Base-by-base conservation (phyloP, 2,113 vertebrate species). In the Microtus oregoni region DNA sequence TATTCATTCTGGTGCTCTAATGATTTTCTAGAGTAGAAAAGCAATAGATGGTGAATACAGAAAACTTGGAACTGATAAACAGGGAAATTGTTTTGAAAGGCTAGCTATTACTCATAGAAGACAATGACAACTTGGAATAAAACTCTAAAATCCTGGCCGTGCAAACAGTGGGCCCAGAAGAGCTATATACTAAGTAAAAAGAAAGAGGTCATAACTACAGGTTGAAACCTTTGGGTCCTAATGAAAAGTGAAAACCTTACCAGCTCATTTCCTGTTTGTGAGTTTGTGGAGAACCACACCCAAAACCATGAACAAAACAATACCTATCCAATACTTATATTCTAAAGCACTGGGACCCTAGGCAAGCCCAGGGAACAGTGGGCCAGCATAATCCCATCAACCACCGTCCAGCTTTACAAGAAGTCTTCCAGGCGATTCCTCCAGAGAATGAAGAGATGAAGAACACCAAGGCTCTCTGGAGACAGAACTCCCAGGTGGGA, bases 111-210 rank as follows among this genome's bases (percentile, higher is more conserved):
- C 70, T 73, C 19, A 10, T 14, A 50, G 73, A 47, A 82, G 38
- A n/a, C 14, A 35, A 89, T 63, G 75, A 12, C 38, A 76, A 30
- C 41, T 7, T n/a, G 38, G 26, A 32, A 2, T 52, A 52, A 91
- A 35, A 75, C 13, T 28, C 30, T 35, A 9, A 44, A 61, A 88
- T 52, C 65, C 73, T 83, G 50, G 15, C 28, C 11, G 32, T 19
- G 9, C 5, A 47, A 7, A 15, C 24, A n/a, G n/a, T 65, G 14
- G 10, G 5, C 76, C 41, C 28, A n/a, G 61, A 44, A 90, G 44
- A 61, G 8, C 5, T 11, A 1, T 7, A 6, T 13, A 5, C 19
- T 13, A 3, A 41, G 4, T 3, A 28, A 38, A 70, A 63, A 0
- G 1, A 12, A 22, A 7, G 11, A 17, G 10, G 30, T 6, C 26